These are phyloP conservation scores for Canis aureus DNA, from an alignment of 2,113 vertebrate genomes.

Conservation along the genomic window DNA sequence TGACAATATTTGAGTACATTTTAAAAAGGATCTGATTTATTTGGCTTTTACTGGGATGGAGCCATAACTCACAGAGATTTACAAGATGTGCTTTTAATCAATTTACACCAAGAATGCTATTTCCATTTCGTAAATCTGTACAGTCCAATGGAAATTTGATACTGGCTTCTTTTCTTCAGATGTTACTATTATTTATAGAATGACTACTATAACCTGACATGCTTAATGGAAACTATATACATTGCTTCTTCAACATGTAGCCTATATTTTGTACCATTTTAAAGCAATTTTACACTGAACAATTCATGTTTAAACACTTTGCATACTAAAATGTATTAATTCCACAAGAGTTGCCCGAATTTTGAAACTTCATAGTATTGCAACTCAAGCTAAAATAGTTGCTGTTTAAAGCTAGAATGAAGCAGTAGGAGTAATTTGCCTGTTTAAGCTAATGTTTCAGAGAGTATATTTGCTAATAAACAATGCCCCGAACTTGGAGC, in stretches of 20 bases:
- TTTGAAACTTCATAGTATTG: slow-evolving; percentile 45
- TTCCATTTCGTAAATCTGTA: slow-evolving; percentile 5
- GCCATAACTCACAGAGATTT: slow-evolving; percentile 34
- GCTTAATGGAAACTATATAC: neutral
- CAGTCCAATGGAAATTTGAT: neutral
- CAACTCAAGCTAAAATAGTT: neutral
- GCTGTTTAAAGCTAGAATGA: neutral
- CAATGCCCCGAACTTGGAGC: neutral
- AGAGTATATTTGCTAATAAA: slow-evolving; percentile 23
- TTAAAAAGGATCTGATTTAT: slow-evolving; percentile 26
- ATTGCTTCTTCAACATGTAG: neutral
- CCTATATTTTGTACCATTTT: slow-evolving; percentile 3
- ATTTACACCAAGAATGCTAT: slow-evolving; percentile 13
- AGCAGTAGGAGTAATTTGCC: neutral
- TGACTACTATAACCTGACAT: neutral
- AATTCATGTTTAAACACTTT: slow-evolving; percentile 38
- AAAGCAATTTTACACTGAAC: neutral
- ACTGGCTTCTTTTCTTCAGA: neutral
- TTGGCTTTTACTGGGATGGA: neutral
- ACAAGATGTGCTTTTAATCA: slow-evolving; percentile 23
- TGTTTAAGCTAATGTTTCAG: neutral
- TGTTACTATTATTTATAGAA: slow-evolving; percentile 1
- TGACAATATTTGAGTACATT: neutral
- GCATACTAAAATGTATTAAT: neutral
- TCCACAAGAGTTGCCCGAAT: neutral